Percentiles rank a stretch among this genome's conserved stretches.
These are phyloP conservation scores for Lagocephalus sceleratus DNA, from an alignment of 2,797 vertebrate genomes.

Conservation along the genomic window DNA sequence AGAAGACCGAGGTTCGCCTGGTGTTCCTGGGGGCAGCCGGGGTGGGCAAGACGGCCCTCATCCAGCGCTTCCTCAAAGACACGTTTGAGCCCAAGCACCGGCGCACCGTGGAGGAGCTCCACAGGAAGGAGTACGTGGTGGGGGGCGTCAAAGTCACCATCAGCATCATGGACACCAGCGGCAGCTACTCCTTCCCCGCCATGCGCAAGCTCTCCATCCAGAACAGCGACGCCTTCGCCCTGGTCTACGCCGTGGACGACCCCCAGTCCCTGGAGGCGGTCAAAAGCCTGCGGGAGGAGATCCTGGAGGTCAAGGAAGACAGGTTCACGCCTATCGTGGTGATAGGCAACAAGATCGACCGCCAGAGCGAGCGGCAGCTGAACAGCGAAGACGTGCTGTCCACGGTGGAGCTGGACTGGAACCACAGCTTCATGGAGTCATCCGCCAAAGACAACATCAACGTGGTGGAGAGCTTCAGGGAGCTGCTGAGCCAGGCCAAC, in stretches of 20 bases:
- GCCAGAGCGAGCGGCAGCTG: slow-evolving; percentile 65
- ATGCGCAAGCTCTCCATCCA: slow-evolving; percentile 89
- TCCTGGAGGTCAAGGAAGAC: slow-evolving; percentile 86
- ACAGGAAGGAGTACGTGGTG: slow-evolving; percentile 83
- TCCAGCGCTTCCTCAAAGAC: slow-evolving; percentile 84
- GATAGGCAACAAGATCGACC: slow-evolving; percentile 86
- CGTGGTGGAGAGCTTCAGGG: slow-evolving; percentile 82
- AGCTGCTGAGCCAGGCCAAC: slow-evolving; percentile 83
- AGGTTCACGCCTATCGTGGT: slow-evolving; percentile 85
- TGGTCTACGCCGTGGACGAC: slow-evolving; percentile 85
- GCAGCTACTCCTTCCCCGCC: slow-evolving; percentile 89
- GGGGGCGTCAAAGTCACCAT: slow-evolving; percentile 79
- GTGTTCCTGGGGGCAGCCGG: slow-evolving; percentile 86
- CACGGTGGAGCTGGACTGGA: slow-evolving; percentile 86
- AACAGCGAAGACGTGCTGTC: slow-evolving; percentile 74
- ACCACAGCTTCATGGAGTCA: slow-evolving; percentile 82
- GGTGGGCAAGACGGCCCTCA: slow-evolving; percentile 86
- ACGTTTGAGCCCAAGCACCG: slow-evolving; percentile 86
- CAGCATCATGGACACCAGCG: slow-evolving; percentile 88
- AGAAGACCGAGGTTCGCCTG: slow-evolving; percentile 83
- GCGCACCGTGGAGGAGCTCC: slow-evolving; percentile 84
- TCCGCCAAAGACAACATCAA: slow-evolving; percentile 87
- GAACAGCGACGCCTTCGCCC: slow-evolving; percentile 84
- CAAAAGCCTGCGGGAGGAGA: slow-evolving; percentile 83
- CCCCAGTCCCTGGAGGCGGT: slow-evolving; percentile 79